Evolutionary conservation across 2,888 invertebrate species (phyloP), one percentile per base, ranked within the genome.

Genomic region (Campoplex capitator): DNA sequence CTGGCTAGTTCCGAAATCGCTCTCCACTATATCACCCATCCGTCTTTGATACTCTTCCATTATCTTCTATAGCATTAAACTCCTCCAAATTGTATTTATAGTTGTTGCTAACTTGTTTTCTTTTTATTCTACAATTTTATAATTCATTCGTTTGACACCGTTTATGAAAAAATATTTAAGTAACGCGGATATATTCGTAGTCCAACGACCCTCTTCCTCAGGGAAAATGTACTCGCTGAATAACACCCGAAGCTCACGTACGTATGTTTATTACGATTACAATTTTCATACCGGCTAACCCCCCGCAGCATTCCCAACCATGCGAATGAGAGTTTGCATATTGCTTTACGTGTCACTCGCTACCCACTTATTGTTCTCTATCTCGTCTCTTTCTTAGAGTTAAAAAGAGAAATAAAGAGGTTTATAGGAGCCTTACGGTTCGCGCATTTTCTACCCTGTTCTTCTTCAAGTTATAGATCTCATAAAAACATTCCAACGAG

Each of bases 401-500:
- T 51, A 38, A 38, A 70, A 68, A 70, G 78, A 42, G 54, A 54
- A 54, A 78, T 70, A 51, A 62, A 51, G 71, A 42, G 54, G 38
- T 79, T 73, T 79, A 71, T 84, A 81, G 62, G 77, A 81, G 73
- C 73, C 86, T 70, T 74, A 87, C 79, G 85, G 56, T 76, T 65
- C 76, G 65, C 62, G 70, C 81, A 81, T 77, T 62, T 80, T 73
- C 79, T 73, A 78, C 58, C n/a, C 76, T 73, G 54, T 62, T 23
- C 82, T 83, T 78, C 54, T 28, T 56, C 88, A 77, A 83, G 86
- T 88, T 88, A 86, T 86, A 80, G 86, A 86, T 85, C 87, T 83
- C 87, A 71, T 87, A 87, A 86, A 87, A 87, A 87, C 79, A 85
- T 80, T 86, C 83, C 83, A 83, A 86, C 83, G 86, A 86, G 83